Evolutionary conservation across 2,113 vertebrate species (phyloP), one percentile per base, ranked within the genome.

Genomic region (Brachypteracias leptosomus): DNA sequence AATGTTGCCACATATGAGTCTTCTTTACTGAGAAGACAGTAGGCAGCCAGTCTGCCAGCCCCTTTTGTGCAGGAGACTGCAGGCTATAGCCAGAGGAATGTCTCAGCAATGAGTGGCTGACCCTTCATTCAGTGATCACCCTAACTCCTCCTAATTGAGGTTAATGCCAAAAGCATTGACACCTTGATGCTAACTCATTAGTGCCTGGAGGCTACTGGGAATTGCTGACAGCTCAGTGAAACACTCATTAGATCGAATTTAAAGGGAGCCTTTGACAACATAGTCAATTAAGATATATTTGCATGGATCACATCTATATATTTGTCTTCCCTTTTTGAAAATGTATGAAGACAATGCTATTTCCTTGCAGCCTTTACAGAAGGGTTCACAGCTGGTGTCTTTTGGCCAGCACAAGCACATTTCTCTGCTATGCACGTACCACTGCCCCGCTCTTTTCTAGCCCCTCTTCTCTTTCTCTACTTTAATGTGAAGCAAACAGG

Each of bases 101-200:
- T 89, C 66, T 92, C 89, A 76, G 66, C 65, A 46, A 16, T 85
- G 77, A 87, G 47, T 46, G 81, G 52, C 66, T 89, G 93, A 96
- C 91, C 87, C 70, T 81, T 58, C 89, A 79, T 85, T 85, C 84
- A 54, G 57, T 11, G 87, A 65, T 93, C 89, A 73, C 87, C 52
- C 66, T 54, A 87, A 94, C 93, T 96, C 94, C 62, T 88, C 87
- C 89, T 96, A 96, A 96, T 85, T 96, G 95, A 93, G 89, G 94
- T 91, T 96, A 96, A 96, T 88, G 87, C 94, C 87, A 88, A 82
- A 93, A 95, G 87, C 89, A 91, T 38, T 94, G 93, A 96, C 96
- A 96, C 94, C 87, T 94, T 85, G 74, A 88, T 91, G 84, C 63
- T 76, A 76, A 62, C 58, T 91, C 89, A 62, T 89, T 95, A 61